These are phyloP conservation scores for Arenaria interpres DNA, from an alignment of 2,113 vertebrate species.

Conservation along the genomic window DNA sequence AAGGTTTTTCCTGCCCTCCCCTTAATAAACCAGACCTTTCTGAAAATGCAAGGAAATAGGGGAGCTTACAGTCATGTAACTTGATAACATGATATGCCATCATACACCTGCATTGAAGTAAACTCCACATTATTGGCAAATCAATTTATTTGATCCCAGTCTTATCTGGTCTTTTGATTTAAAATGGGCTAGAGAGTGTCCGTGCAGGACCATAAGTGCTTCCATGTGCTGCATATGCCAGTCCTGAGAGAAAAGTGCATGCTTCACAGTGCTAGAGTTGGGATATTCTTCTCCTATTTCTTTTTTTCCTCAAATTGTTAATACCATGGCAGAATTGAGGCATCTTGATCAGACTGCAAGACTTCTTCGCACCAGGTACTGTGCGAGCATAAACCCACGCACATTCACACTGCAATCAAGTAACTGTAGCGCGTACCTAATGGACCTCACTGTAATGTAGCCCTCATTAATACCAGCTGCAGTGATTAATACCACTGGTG, in stretches of 20 bases:
- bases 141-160: not conserved
- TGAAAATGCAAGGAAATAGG: not conserved
- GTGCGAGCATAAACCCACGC: not conserved
- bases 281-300: not conserved
- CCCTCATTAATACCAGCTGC: not conserved
- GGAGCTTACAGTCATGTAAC: not conserved
- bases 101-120: not conserved
- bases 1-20: not conserved
- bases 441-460: not conserved
- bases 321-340: not conserved
- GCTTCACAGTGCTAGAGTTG: not conserved
- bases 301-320: not conserved
- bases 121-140: not conserved
- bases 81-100: not conserved
- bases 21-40: not conserved
- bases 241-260: not conserved
- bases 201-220: accelerated
- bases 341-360: not conserved
- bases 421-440: too few relatives aligned
- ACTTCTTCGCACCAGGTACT: not conserved
- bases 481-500: not conserved
- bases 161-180: not conserved
- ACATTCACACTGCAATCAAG: not conserved
- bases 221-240: not conserved
- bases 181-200: not conserved